Evolutionary conservation across 2,888 invertebrate genomes (phyloP).

Genomic region (Petrophora chlorosata): DNA sequence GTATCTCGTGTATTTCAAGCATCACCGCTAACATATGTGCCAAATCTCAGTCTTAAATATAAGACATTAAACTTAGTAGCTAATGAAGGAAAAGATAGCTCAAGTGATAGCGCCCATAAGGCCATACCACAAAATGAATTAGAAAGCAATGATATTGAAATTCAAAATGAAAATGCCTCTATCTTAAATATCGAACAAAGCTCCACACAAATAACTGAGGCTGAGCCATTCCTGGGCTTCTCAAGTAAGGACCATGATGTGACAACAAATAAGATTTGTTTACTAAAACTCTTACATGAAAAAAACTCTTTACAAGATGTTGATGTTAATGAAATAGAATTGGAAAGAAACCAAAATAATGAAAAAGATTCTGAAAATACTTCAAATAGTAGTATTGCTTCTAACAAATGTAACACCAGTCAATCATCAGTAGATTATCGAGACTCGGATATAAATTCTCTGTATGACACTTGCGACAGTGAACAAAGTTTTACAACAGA

Average conservation of each 20-base stretch:
- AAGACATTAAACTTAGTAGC: not conserved
- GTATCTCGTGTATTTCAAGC: conserved; percentile 11
- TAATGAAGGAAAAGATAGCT: not conserved
- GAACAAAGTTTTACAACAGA: conserved; percentile 40
- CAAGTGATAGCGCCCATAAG: not conserved
- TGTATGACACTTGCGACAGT: conserved; percentile 70
- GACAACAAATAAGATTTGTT: not conserved
- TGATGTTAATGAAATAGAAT: conserved; percentile 6
- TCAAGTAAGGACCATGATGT: conserved; percentile 17
- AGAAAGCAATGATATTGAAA: not conserved
- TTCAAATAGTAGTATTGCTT: conserved; percentile 8
- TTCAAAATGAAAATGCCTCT: conserved; percentile 2
- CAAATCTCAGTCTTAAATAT: not conserved
- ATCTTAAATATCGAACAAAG: conserved; percentile 33
- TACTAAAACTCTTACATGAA: not conserved
- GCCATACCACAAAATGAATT: conserved; percentile 2
- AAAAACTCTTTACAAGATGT: not conserved
- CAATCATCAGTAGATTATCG: conserved; percentile 23
- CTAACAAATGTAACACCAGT: conserved; percentile 15
- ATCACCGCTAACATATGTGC: conserved; percentile 1
- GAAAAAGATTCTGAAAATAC: not conserved
- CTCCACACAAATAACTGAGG: conserved; percentile 49
- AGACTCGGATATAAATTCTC: conserved; percentile 49
- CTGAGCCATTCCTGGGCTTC: conserved; percentile 59
- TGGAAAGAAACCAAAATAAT: not conserved